Conservation (phyloP, 2,888 invertebrate genomes). For the Drymonia ruficornis region DNA sequence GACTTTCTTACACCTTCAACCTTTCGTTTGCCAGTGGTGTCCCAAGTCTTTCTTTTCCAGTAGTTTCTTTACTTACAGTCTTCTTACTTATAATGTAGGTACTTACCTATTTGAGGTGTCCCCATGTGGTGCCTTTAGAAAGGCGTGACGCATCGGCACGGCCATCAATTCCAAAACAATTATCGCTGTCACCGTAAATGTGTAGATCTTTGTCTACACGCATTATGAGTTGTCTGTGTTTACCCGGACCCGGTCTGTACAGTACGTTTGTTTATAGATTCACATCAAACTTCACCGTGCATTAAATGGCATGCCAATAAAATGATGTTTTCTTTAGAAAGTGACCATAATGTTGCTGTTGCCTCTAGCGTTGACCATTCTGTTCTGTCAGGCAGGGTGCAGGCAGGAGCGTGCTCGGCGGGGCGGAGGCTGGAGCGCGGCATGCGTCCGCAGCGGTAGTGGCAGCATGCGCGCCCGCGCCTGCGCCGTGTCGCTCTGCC, state of each 20-base stretch:
- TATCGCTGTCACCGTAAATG: slow-evolving; percentile 19
- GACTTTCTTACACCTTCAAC: too few species aligned
- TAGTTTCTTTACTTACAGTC: too few species aligned
- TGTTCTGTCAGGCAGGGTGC: background rate
- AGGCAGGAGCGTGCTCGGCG: background rate
- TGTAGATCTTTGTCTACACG: slow-evolving; percentile 36
- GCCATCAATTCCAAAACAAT: slow-evolving; percentile 22
- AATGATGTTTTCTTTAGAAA: background rate
- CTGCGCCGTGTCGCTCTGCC: slow-evolving; percentile 56
- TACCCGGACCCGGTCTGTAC: slow-evolving; percentile 7
- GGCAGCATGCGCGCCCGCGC: slow-evolving; percentile 66
- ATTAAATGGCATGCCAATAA: background rate
- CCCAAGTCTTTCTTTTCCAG: too few species aligned
- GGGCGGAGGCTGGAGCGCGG: slow-evolving; percentile 23
- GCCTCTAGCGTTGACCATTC: background rate
- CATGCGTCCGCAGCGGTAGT: slow-evolving; percentile 44
- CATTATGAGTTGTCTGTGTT: too few species aligned
- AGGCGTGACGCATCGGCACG: slow-evolving; percentile 9
- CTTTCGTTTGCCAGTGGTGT: too few species aligned
- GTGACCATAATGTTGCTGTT: background rate
- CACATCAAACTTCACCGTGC: slow-evolving; percentile 16
- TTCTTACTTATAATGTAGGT: too few species aligned
- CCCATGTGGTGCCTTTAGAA: background rate
- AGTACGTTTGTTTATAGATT: slow-evolving; percentile 19
- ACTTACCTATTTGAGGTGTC: background rate